Evolutionary conservation across 2,797 vertebrate species (phyloP).

Genomic region (Paedocypris micromegethes): DNA sequence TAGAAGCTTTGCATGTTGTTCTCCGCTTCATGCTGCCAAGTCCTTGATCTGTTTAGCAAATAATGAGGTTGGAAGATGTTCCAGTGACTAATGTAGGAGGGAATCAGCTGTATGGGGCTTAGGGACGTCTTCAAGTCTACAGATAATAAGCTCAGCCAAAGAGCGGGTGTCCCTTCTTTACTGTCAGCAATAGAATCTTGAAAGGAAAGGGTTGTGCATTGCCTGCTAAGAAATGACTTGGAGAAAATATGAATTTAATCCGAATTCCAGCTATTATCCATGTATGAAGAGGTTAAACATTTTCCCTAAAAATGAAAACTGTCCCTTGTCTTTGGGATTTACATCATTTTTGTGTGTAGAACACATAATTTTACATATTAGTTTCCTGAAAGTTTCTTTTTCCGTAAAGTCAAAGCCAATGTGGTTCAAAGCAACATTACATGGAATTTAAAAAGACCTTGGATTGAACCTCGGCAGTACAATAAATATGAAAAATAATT

Average conservation of each 20-base stretch:
- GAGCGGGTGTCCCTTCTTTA: constrained; percentile 38
- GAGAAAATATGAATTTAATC: constrained; percentile 15
- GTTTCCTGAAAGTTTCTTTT: too few species aligned
- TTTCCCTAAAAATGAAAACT: too few species aligned
- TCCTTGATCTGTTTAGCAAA: constrained; percentile 8
- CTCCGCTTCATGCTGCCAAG: constrained; percentile 4
- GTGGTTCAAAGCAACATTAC: too few species aligned
- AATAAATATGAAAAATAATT: too few species aligned
- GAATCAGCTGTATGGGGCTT: constrained; percentile 32
- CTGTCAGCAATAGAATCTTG: constrained; percentile 6
- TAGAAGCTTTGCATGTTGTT: too few species aligned
- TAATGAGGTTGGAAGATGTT: constrained; percentile 30
- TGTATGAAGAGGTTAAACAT: too few species aligned
- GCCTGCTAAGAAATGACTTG: constrained; percentile 17
- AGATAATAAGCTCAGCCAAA: constrained; percentile 36
- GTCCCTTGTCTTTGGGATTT: too few species aligned
- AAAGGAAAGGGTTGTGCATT: constrained; percentile 3
- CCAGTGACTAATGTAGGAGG: constrained; percentile 39
- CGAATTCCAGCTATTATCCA: neutral
- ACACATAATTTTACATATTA: too few species aligned
- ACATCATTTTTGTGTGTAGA: too few species aligned
- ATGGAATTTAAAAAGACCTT: too few species aligned
- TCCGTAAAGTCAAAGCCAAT: too few species aligned
- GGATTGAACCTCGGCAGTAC: too few species aligned
- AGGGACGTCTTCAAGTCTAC: constrained; percentile 35